Conservation (phyloP, 2,888 invertebrate genomes). For the Drosophila kokeensis region DNA sequence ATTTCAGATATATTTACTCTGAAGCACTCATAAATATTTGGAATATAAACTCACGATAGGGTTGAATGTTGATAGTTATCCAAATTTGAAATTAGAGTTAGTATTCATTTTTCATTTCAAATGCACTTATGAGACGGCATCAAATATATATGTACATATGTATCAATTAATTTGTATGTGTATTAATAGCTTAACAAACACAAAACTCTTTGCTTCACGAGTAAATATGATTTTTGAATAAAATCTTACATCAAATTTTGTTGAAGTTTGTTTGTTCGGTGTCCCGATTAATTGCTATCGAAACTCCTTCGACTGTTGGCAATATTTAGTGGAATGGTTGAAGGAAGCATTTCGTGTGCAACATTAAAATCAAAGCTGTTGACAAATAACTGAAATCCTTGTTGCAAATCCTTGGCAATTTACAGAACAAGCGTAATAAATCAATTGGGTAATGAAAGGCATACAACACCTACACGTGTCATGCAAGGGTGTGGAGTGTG, state of each 20-base stretch:
- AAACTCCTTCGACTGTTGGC: not conserved
- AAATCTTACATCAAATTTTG: not conserved
- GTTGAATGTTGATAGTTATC: not conserved
- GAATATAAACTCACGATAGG: not conserved
- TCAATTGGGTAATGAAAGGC: constrained; percentile 74
- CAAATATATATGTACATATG: not conserved
- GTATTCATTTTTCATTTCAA: not conserved
- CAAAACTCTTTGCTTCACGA: not conserved
- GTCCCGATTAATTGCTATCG: not conserved
- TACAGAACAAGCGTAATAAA: constrained; percentile 75
- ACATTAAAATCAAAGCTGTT: constrained; percentile 77
- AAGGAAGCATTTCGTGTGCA: constrained; percentile 16
- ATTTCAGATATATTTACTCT: not conserved
- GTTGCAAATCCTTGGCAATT: constrained; percentile 73
- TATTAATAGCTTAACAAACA: not conserved
- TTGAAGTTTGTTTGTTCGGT: not conserved
- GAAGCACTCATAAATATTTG: not conserved
- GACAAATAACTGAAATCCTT: constrained; percentile 77
- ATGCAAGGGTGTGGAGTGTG: not conserved
- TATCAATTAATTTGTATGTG: no score
- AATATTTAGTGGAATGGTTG: not conserved
- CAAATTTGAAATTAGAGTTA: not conserved
- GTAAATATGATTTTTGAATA: not conserved
- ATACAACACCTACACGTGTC: constrained; percentile 47
- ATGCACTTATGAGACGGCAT: not conserved